Base-by-base conservation (phyloP, 2,888 invertebrate genomes). In the Tetanocera ferruginea region DNA sequence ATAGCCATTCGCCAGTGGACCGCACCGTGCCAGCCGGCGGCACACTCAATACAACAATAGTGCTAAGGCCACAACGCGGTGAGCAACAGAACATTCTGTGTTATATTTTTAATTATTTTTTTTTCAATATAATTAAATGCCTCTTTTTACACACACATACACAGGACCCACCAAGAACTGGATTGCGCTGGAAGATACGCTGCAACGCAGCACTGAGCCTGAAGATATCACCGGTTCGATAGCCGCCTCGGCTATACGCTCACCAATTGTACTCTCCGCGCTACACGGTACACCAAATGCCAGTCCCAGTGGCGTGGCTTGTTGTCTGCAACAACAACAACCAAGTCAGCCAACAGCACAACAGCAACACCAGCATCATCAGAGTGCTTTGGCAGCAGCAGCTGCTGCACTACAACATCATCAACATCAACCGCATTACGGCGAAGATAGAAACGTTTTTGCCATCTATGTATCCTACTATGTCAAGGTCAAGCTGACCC, bases 401-500 rank as follows among this genome's bases (percentile, higher is more conserved):
- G 70, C 34, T 67, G 1, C n/a, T 66, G 78, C 67, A 11, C 55
- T 23, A 25, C 28, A 34, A 49, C 64, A 73, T 14, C 79, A 81
- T 80, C 77, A 73, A 80, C 85, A 81, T 91, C 92, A 1, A 91
- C 91, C 31, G 1, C 85, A 23, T 3, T 43, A 75, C 31, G 80
- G 90, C 89, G 88, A 95, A 81, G 95, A 95, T 82, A 92, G 96
- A 78, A 96, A 96, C 88, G 96, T 95, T 0, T 96, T 96, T 85
- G 96, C 96, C 75, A 97, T 97, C 83, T 96, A 96, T 90, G 96
- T 97, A 11, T 96, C 96, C 0, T 97, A 97, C 88, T 97, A 97
- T 87, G 96, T 96, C 8, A 96, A 97, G 92, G 94, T 96, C 0
- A 96, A 96, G 89, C 91, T 96, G 0, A 91, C 94, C 0, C 92